Evolutionary conservation across 2,113 vertebrate species (phyloP).

Genomic region (Phrynosoma platyrhinos): DNA sequence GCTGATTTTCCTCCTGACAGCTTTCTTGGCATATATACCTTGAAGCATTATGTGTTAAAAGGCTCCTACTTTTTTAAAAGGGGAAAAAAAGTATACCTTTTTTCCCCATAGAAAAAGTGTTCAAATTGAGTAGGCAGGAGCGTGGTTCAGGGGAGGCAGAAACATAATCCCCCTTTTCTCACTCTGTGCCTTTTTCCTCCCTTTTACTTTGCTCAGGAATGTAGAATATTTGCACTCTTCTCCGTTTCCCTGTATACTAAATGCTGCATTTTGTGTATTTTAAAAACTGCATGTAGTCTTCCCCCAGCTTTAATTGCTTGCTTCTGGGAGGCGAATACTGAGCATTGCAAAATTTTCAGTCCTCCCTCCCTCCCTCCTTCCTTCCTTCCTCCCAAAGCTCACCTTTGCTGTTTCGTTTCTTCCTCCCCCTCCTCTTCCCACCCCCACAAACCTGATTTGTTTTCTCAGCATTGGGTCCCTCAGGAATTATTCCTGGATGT

Average conservation of each 20-base stretch:
- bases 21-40: not conserved
- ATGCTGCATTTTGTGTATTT: not conserved
- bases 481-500: constrained; percentile 20
- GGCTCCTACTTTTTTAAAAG: too few relatives aligned
- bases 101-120: not conserved
- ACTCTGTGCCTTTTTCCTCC: not conserved
- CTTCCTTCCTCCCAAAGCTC: not conserved
- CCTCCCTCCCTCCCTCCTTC: not conserved
- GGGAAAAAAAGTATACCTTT: too few relatives aligned
- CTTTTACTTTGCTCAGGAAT: not conserved
- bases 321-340: not conserved
- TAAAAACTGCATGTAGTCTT: not conserved
- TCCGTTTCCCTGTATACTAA: not conserved
- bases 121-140: not conserved
- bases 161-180: too few relatives aligned
- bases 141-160: not conserved
- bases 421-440: not conserved
- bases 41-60: not conserved
- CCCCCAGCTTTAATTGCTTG: not conserved
- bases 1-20: too few relatives aligned
- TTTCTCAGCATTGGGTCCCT: constrained; percentile 20
- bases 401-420: not conserved
- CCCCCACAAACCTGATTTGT: not conserved
- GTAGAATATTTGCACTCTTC: not conserved
- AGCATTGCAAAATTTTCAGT: not conserved